Conservation (phyloP, 2,888 invertebrate species). For the Orthosia gothica region DNA sequence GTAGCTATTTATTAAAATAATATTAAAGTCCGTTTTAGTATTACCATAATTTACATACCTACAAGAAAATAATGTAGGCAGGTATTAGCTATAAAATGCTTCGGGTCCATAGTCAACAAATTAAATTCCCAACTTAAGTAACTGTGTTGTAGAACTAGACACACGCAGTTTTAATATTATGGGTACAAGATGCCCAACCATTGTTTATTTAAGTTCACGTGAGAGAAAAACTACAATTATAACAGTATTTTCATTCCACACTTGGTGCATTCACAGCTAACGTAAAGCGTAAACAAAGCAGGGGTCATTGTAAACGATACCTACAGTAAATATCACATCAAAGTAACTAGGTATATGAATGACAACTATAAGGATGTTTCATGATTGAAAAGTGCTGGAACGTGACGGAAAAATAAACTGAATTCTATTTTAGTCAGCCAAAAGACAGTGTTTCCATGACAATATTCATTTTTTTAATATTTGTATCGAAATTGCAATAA, state of each 20-base stretch:
- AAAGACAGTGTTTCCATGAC: neutral
- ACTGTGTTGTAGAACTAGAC: neutral
- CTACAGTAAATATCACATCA: neutral
- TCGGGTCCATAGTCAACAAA: no score
- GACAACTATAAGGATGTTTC: no score
- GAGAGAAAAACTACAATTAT: slow-evolving; percentile 35
- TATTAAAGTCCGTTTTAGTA: neutral
- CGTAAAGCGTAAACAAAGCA: slow-evolving; percentile 15
- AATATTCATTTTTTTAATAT: neutral
- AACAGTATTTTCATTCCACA: slow-evolving; percentile 40
- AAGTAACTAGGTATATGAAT: neutral
- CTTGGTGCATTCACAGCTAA: slow-evolving; percentile 2
- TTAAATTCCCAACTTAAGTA: no score
- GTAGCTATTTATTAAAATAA: neutral
- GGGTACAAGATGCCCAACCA: neutral
- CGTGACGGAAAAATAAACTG: no score
- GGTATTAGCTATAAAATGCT: no score
- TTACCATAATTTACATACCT: neutral
- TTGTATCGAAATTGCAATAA: neutral
- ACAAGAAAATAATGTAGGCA: no score
- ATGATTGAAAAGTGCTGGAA: no score
- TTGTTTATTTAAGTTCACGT: slow-evolving; percentile 48
- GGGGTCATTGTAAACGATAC: neutral
- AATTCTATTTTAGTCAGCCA: no score
- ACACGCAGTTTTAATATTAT: neutral